Evolutionary conservation across 35 echinoderm and acorn worm species (phyloP).

Genomic region (Holothuria glaberrima): DNA sequence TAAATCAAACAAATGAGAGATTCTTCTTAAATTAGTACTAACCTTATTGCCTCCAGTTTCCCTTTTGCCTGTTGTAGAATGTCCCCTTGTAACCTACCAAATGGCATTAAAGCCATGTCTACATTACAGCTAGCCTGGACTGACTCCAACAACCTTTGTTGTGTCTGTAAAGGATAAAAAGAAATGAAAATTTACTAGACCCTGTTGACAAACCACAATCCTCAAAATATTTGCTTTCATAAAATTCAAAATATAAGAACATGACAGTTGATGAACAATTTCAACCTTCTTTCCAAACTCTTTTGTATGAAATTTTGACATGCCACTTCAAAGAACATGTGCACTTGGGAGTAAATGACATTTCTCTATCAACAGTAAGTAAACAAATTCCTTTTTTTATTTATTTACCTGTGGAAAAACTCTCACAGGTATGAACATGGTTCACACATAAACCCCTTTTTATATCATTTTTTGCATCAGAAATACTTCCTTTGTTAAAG

Average conservation of each 20-base stretch:
- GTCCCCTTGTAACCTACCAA: conserved; percentile 9
- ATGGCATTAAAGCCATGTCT: conserved; percentile 15
- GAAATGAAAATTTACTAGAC: neutral
- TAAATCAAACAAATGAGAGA: no score
- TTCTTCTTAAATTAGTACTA: neutral
- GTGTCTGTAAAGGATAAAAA: conserved; percentile 4
- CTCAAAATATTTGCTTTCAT: neutral
- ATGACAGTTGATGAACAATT: no score
- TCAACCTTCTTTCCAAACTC: no score
- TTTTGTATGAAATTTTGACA: neutral
- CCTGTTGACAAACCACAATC: neutral
- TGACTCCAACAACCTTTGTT: neutral
- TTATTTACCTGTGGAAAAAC: no score
- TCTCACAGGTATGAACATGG: no score
- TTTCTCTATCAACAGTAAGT: neutral
- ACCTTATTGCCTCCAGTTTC: conserved; percentile 13
- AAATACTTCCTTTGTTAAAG: no score
- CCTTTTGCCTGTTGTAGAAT: neutral
- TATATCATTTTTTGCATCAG: no score
- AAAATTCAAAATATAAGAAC: no score
- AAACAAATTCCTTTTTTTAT: neutral
- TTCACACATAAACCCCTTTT: no score
- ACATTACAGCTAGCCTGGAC: conserved; percentile 5
- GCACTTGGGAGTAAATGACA: neutral
- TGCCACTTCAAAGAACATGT: neutral